Base-by-base conservation (phyloP, 2,888 invertebrate species). In the Microplitis manilae region DNA sequence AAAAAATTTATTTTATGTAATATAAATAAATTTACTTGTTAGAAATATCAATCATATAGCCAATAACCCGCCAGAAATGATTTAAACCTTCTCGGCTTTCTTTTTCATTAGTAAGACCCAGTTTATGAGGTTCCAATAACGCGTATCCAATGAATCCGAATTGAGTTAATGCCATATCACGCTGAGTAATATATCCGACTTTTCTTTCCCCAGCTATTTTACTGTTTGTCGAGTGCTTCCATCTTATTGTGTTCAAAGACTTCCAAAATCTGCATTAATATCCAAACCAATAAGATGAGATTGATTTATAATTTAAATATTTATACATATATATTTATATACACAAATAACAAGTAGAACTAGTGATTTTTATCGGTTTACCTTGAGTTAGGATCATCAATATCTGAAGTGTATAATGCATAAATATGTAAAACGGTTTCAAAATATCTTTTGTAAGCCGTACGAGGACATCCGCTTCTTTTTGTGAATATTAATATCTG, bases 41-140 rank as follows among this genome's bases (percentile, higher is more conserved):
- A 79, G 95, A 92, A 73, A 97, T 93, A 0, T 96, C 97, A 81
- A 97, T 90, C 84, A 95, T 89, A 85, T 94, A 91, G 0, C 96
- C 96, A 41, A 96, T 90, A 1, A 95, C 94, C 79, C 94, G 93
- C 97, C 97, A 97, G 85, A 95, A 92, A 88, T 97, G 96, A 50
- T 94, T 91, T 77, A 95, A 94, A 0, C 93, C 94, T 78, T 94
- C 94, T 84, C 94, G 94, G 39, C 92, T 93, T 0, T 91, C 89
- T 1, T 90, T 90, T 1, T 91, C 89, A 81, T 92, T 91, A 0
- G 77, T 80, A 4, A 96, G 89, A 0, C 95, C 94, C 69, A 96
- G 91, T 71, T 91, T 87, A 70, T 93, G 91, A 0, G 94, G 92
- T 17, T 92, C 91, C 5, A 94, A 85, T 0, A 95, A 86, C 0